phyloP scores from a whole-genome alignment of 2,888 invertebrate species.

The Nephrotoma flavescens region DNA sequence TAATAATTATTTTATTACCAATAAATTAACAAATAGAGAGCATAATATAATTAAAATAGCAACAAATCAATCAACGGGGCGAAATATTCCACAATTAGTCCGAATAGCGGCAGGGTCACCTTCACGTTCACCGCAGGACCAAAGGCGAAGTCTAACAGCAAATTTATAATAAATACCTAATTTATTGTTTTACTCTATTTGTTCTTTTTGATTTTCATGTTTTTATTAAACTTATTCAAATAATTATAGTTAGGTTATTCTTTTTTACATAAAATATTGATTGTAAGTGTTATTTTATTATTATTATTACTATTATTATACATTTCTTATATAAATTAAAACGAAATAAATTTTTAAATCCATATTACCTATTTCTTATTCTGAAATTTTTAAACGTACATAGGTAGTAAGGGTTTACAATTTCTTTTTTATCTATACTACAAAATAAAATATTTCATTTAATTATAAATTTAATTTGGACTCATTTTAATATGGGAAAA shows the following conservation, averaged over 20 bases:
- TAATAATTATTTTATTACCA: slow-evolving; percentile 11
- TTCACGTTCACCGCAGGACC: background rate
- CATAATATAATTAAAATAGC: slow-evolving; percentile 6
- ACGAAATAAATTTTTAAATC: background rate
- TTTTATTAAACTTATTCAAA: background rate
- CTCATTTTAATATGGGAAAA: background rate
- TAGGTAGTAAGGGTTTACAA: background rate
- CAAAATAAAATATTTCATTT: background rate
- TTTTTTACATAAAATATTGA: background rate
- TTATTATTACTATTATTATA: background rate
- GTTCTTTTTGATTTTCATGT: background rate
- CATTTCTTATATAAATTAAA: background rate
- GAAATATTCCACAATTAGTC: background rate
- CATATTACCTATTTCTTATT: background rate
- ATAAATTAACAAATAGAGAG: slow-evolving; percentile 16
- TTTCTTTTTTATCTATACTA: background rate
- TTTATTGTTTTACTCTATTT: background rate
- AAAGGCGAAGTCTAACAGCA: background rate
- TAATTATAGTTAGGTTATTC: background rate
- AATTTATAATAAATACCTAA: background rate
- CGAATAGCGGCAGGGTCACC: background rate
- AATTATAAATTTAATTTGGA: background rate
- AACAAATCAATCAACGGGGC: background rate
- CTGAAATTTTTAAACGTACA: background rate
- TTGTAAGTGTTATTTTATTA: background rate